Base-by-base conservation (phyloP, 2,888 invertebrate genomes). In the Hirtodrosophila cameraria region DNA sequence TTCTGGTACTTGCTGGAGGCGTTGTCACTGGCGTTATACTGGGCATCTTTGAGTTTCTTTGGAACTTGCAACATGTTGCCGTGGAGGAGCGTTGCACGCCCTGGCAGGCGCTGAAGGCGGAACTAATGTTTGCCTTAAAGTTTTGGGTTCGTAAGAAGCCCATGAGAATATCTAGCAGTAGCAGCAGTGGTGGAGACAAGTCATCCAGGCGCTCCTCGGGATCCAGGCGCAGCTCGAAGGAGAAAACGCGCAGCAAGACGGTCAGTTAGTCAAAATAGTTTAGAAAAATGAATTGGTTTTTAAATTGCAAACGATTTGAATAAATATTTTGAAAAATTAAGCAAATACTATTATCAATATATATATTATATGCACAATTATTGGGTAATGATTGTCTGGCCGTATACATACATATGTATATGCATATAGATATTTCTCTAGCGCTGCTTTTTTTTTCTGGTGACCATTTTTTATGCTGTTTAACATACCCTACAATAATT, bases 31-130 rank as follows among this genome's bases (percentile, higher is more conserved):
- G 97, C 0, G 91, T 95, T n/a, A 66, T 95, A 4, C 93, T 97
- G 18, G 96, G 97, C 9, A 91, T 97, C 12, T 92, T 94, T 49
- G 97, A 99, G 90, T 97, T 98, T 88, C 90, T 97, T 16, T 94
- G 97, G 94, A 96, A 97, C 88, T 94, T 96, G 1, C 93, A 94
- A 71, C 93, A 95, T 88, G 94, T 96, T 46, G 94, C 96, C 15
- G 94, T 94, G 0, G 94, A 94, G 64, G 95, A 96, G 90, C 94
- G 94, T 91, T 96, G 95, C 77, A 93, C 94, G 0, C 93, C 94
- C 9, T 91, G 92, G 57, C 94, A 95, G 84, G 96, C 95, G 0
- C 92, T 96, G 18, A 92, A 93, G 86, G 93, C 93, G 0, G 96
- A 97, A 87, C 79, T 96, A 0, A 91, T 92, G 43, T 96, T 96